Evolutionary conservation across 2,113 vertebrate species (phyloP), one percentile per base, ranked within the genome.

Genomic region (Zapus hudsonius): DNA sequence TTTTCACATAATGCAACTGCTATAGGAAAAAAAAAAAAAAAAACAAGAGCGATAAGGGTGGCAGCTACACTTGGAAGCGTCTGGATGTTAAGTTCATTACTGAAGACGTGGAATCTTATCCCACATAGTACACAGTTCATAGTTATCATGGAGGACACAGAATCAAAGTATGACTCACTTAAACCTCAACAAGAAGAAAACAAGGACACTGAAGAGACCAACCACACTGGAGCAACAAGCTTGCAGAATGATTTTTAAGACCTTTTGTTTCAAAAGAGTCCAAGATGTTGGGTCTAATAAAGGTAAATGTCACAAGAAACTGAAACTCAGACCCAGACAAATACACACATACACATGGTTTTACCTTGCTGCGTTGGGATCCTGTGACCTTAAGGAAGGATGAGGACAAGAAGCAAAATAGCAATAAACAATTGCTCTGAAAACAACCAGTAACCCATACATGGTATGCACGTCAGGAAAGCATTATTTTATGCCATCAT

Each of bases 331-430:
- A 98, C 97, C 98, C 97, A 97, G 98, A 98, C 97, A 98, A 97
- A 98, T 97, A 98, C 98, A 98, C 97, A 98, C 95, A 98, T 36
- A 98, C 78, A 92, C 96, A 96, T 97, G 96, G 95, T 95, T 98
- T 98, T 98, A 98, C 98, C 98, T 98, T 98, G 98, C 98, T 98
- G 97, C 98, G 98, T 87, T 98, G 98, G 87, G 98, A 98, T 98
- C 98, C 98, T 98, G 98, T 98, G 98, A 98, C 98, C 98, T 98
- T 98, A 98, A 98, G 97, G 97, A 98, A 98, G 97, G 96, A 96
- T 97, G 98, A 98, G 98, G 98, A 98, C 97, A 98, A 98, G 98
- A 98, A 98, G 98, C 95, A 81, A 98, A 98, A 98, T 93, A 96
- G 95, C 95, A 98, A 98, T 98, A 98, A 98, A 98, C 98, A 98